Percentiles rank a stretch among this genome's conserved stretches.
phyloP scores from a whole-genome alignment of 2,797 vertebrate species.

The Ctenopoma multispine region DNA sequence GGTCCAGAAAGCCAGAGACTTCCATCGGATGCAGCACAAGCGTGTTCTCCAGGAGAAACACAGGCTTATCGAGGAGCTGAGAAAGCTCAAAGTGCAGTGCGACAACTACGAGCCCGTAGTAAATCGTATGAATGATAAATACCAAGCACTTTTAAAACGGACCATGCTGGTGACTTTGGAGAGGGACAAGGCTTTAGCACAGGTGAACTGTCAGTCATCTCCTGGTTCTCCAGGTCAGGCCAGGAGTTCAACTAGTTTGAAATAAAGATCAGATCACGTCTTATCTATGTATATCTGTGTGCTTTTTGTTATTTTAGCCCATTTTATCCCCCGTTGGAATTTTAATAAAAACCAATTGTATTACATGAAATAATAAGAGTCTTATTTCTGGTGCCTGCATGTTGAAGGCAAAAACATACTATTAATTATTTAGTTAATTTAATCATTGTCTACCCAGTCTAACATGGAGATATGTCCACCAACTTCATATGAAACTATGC shows the following conservation, averaged over 20 bases:
- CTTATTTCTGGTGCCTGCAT: neutral
- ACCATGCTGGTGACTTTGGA: slow-evolving; percentile 86
- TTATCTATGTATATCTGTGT: too few species aligned
- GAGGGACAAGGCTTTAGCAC: slow-evolving; percentile 82
- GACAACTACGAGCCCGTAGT: slow-evolving; percentile 84
- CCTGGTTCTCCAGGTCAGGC: slow-evolving; percentile 53
- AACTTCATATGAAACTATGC: too few species aligned
- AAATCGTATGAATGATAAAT: slow-evolving; percentile 88
- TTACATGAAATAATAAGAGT: too few species aligned
- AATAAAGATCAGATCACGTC: neutral
- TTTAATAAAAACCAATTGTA: too few species aligned
- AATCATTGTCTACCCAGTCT: neutral
- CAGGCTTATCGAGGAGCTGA: slow-evolving; percentile 86
- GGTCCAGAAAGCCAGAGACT: slow-evolving; percentile 87
- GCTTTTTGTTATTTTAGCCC: too few species aligned
- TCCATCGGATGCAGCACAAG: slow-evolving; percentile 88
- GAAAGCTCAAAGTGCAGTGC: slow-evolving; percentile 88
- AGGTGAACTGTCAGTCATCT: slow-evolving; percentile 70
- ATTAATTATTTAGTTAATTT: too few species aligned
- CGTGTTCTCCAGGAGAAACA: slow-evolving; percentile 89
- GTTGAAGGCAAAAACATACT: neutral
- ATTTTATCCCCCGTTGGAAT: too few species aligned
- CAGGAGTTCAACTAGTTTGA: slow-evolving; percentile 68
- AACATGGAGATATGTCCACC: too few species aligned
- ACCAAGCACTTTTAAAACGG: slow-evolving; percentile 83